A percentile compares a stretch with the other conserved stretches of the same genome.
These are phyloP conservation scores for Heliconius aoede DNA, from an alignment of 2,888 invertebrate genomes.

Conservation along the genomic window DNA sequence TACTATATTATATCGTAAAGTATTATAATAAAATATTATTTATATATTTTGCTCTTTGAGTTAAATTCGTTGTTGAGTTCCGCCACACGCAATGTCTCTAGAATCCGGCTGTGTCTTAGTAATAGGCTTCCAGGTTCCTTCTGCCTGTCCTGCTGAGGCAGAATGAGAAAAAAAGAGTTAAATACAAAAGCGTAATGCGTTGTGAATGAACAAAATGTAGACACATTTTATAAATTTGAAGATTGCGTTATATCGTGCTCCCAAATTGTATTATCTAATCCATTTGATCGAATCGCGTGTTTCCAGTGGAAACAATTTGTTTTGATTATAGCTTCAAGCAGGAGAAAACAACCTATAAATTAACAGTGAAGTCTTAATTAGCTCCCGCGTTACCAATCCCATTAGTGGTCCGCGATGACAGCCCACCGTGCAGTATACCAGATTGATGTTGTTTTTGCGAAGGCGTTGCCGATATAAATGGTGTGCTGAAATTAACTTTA, in stretches of 20 bases:
- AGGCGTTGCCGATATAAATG: slow-evolving; percentile 66
- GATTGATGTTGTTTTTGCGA: slow-evolving; percentile 73
- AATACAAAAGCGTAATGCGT: too few species aligned
- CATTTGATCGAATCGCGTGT: slow-evolving; percentile 78
- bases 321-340: slow-evolving; percentile 77
- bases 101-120: too few species aligned
- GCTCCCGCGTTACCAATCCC: slow-evolving; percentile 75
- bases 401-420: slow-evolving; percentile 77
- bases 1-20: not conserved
- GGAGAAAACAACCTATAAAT: slow-evolving; percentile 79
- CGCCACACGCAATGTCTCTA: too few species aligned
- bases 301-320: slow-evolving; percentile 75
- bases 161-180: not conserved
- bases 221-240: not conserved
- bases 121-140: too few species aligned
- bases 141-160: not conserved
- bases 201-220: not conserved
- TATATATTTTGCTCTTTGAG: too few species aligned
- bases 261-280: slow-evolving; percentile 60
- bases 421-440: slow-evolving; percentile 61
- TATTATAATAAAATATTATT: too few species aligned
- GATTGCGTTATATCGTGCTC: slow-evolving; percentile 30
- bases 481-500: slow-evolving; percentile 47
- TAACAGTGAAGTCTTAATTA: slow-evolving; percentile 80
- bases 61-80: too few species aligned